phyloP scores from a whole-genome alignment of 2,113 vertebrate genomes.

The Cottus gobio region DNA sequence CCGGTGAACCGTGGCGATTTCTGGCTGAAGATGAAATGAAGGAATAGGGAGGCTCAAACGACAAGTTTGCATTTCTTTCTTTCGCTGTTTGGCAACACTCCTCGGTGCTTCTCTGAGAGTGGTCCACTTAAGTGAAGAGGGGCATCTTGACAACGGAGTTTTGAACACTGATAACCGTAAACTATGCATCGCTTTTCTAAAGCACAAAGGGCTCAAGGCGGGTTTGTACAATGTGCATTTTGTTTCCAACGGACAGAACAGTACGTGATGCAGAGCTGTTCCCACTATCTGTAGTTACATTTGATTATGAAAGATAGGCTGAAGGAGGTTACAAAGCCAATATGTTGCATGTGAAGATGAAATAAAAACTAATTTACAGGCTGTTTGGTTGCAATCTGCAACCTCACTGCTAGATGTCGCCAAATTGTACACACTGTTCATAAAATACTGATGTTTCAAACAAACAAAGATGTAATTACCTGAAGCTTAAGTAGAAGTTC shows the following conservation, averaged over 20 bases:
- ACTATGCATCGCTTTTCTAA: background rate
- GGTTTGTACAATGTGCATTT: background rate
- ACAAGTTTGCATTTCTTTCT: conserved; percentile 60
- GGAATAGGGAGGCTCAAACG: conserved; percentile 19
- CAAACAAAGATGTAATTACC: background rate
- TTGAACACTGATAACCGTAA: conserved; percentile 39
- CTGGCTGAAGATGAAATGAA: conserved; percentile 61
- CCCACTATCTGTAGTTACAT: background rate
- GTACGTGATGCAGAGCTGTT: background rate
- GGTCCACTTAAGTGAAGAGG: conserved; percentile 45
- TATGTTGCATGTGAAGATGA: background rate
- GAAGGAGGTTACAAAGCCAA: background rate
- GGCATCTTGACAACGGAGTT: conserved; percentile 40
- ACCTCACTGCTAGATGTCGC: background rate
- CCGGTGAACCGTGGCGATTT: conserved; percentile 63
- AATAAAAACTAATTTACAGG: background rate
- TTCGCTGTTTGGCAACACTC: conserved; percentile 29
- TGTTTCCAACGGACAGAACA: conserved; percentile 5
- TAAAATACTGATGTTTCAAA: background rate
- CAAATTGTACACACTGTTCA: background rate
- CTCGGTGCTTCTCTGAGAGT: conserved; percentile 29
- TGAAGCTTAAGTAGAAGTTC: too few species aligned
- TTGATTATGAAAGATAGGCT: background rate
- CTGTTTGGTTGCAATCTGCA: background rate
- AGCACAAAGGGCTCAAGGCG: background rate